Evolutionary conservation across 2,888 invertebrate species (phyloP).

Genomic region (Eristalis intricaria): DNA sequence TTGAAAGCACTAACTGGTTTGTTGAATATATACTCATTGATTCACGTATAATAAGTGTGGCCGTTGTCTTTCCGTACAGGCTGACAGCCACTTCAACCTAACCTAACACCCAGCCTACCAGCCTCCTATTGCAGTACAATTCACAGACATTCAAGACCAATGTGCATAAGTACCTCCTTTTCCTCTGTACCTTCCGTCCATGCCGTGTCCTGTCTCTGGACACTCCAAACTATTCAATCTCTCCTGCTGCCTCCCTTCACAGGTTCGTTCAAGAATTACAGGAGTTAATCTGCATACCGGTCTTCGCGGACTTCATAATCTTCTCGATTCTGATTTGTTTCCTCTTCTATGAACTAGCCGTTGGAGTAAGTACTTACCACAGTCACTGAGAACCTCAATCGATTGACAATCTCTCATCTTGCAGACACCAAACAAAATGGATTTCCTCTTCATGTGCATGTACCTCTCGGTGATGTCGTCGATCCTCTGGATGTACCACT

Average conservation of each 20-base stretch:
- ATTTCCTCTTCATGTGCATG: constrained; percentile 75
- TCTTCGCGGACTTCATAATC: constrained; percentile 77
- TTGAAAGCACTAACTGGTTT: too few species aligned
- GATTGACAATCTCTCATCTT: neutral
- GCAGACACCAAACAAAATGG: constrained; percentile 75
- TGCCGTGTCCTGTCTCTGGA: too few species aligned
- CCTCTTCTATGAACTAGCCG: constrained; percentile 75
- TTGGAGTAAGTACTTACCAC: constrained; percentile 73
- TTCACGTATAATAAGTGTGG: too few species aligned
- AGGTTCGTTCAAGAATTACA: constrained; percentile 74
- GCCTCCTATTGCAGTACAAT: too few species aligned
- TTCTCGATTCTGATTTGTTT: constrained; percentile 77
- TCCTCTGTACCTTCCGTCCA: too few species aligned
- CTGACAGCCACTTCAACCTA: too few species aligned
- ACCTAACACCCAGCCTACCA: too few species aligned
- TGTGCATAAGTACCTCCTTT: too few species aligned
- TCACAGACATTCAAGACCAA: too few species aligned
- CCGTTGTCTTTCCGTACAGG: too few species aligned
- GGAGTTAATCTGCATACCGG: constrained; percentile 74
- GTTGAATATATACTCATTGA: too few species aligned
- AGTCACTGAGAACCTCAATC: neutral
- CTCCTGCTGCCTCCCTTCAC: neutral
- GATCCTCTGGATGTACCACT: constrained; percentile 77
- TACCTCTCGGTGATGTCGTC: constrained; percentile 75
- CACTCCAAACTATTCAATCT: neutral